A percentile compares a stretch with the other conserved stretches of the same genome.
phyloP scores from a whole-genome alignment of 2,888 invertebrate species.

The Mesochorus sp. region DNA sequence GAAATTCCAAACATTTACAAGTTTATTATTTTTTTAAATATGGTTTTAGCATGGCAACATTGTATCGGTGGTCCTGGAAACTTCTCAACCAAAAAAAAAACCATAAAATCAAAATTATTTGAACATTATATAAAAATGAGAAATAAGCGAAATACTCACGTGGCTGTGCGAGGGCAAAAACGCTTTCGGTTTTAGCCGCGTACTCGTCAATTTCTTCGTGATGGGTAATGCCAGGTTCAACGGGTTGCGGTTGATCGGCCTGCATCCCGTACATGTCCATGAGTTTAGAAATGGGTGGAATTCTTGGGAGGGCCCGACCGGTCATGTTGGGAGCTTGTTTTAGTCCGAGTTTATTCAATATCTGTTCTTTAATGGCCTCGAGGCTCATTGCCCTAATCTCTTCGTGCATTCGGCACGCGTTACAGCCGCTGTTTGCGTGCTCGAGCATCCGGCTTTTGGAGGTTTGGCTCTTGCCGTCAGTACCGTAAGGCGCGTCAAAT shows the following conservation, averaged over 20 bases:
- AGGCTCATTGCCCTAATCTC: constrained; percentile 84
- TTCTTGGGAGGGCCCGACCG: constrained; percentile 84
- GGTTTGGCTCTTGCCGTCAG: constrained; percentile 63
- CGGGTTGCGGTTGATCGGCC: constrained; percentile 78
- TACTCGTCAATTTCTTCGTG: constrained; percentile 82
- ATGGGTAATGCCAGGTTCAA: constrained; percentile 80
- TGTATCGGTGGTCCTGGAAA: too few species aligned
- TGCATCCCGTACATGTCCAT: constrained; percentile 83
- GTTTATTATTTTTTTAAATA: too few species aligned
- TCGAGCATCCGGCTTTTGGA: constrained; percentile 63
- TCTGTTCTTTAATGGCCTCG: constrained; percentile 85
- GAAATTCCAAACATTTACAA: too few species aligned
- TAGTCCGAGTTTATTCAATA: constrained; percentile 85
- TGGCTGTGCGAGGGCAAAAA: constrained; percentile 82
- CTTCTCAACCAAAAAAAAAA: too few species aligned
- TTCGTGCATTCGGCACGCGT: constrained; percentile 84
- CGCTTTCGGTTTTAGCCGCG: constrained; percentile 82
- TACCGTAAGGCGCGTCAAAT: constrained; percentile 74
- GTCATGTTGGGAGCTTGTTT: constrained; percentile 85
- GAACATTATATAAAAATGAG: not conserved
- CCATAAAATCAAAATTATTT: too few species aligned
- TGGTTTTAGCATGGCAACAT: too few species aligned
- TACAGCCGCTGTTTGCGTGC: constrained; percentile 81
- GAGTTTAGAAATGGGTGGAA: constrained; percentile 82
- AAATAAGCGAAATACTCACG: constrained; percentile 76